Evolutionary conservation across 2,797 vertebrate species (phyloP), one percentile per base, ranked within the genome.

Genomic region (Salmo trutta): DNA sequence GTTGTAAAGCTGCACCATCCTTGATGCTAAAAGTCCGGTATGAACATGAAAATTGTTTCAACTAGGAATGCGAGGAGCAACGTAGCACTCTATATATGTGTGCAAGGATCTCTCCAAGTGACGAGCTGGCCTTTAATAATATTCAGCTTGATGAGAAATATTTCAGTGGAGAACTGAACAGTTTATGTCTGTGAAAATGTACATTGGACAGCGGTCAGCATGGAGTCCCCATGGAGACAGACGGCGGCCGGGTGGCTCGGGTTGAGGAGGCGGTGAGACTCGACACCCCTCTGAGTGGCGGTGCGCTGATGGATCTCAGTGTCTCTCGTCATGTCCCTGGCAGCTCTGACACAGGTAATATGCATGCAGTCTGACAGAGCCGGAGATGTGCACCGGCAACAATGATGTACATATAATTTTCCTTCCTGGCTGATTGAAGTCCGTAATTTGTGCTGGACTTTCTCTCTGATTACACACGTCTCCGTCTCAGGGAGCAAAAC

Each of bases 351-450:
- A 92, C 92, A 94, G 92, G 94, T 95, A 94, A 95, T 94, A 93
- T 92, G 90, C 91, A 93, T 91, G 92, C 88, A 85, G 84, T 80
- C 88, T 47, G 91, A 92, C 92, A 91, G 89, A 84, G 91, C 79
- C 88, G 77, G 81, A 87, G 91, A 91, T 90, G 91, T 86, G 89
- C 83, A 47, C 87, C 86, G 85, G 90, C 91, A 90, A 93, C 92
- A 91, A 93, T 94, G 93, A 95, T 95, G 93, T 94, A 95, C 95
- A 94, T 95, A 95, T 95, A 93, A 94, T 95, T 94, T 94, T 93
- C 93, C 90, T 90, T 86, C 81, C 90, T 93, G 94, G 93, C 93
- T 95, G 95, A 95, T 94, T 95, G 94, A 95, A 95, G 93, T 94
- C 95, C 95, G 93, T 92, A 94, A 93, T 95, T 93, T 94, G 94